A percentile compares a stretch with the other conserved stretches of the same genome.
phyloP scores from a whole-genome alignment of 2,888 invertebrate genomes.

The Stenotaenia linearis region DNA sequence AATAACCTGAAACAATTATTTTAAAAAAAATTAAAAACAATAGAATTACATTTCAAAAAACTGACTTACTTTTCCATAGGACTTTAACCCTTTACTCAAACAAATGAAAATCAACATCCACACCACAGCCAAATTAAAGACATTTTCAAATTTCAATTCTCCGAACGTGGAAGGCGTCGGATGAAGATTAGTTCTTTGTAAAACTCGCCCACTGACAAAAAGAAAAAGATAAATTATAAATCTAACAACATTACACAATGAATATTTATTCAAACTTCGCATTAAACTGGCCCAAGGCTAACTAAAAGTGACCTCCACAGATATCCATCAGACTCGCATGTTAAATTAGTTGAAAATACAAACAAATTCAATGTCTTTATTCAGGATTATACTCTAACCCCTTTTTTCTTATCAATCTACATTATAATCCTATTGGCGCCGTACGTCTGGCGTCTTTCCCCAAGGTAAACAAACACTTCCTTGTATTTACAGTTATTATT shows the following conservation, averaged over 20 bases:
- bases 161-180: conserved; percentile 34
- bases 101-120: conserved; percentile 86
- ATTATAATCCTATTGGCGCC: too few relatives aligned
- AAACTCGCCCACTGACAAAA: conserved; percentile 66
- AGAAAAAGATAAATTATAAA: background rate
- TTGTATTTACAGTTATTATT: background rate
- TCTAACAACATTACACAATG: background rate
- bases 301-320: background rate
- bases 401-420: too few relatives aligned
- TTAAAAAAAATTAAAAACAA: background rate
- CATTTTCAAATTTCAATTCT: conserved; percentile 63
- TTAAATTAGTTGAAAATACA: too few relatives aligned
- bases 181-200: conserved; percentile 56
- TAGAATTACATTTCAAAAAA: background rate
- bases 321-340: background rate
- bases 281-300: too few relatives aligned
- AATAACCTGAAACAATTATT: conserved; percentile 53
- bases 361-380: too few relatives aligned
- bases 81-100: conserved; percentile 77
- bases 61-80: conserved; percentile 61
- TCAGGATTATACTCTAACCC: too few relatives aligned
- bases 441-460: too few relatives aligned
- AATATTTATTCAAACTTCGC: too few relatives aligned
- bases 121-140: conserved; percentile 80
- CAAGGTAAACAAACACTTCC: too few relatives aligned